Evolutionary conservation across 2,888 invertebrate genomes (phyloP), one percentile per base, ranked within the genome.

Genomic region (Philaethria dido): DNA sequence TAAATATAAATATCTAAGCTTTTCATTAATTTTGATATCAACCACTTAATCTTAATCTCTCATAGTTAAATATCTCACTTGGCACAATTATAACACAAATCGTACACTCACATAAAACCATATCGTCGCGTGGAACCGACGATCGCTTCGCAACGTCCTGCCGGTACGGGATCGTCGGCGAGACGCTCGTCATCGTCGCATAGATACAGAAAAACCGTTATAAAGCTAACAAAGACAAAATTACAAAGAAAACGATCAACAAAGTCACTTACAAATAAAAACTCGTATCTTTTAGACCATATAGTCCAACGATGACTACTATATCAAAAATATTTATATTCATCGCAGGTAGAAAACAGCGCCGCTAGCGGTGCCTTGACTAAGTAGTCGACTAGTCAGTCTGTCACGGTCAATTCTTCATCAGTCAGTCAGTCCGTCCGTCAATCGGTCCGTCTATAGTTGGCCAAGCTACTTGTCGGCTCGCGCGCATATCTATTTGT

Each of bases 261-360:
- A 90, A 89, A 88, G 87, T 86, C 87, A 88, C 90, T 90, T 91
- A 92, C 85, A 89, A 90, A 91, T 91, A 86, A 89, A 88, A 88
- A 87, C 82, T 87, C 86, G 83, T 87, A 86, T 85, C 85, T 86
- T 88, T 86, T 83, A 80, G 62, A 84, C 81, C 87, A 86, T 85
- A 86, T 82, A 85, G 80, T 84, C 86, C 89, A 89, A 89, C 88
- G 87, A 88, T 86, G 86, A 87, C 87, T 86, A 86, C 82, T 83
- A 84, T 87, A 88, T 89, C 88, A 88, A 90, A 71, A 73, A 73
- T 73, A 74, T 70, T 64, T 64, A 66, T 67, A 66, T 66, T 64
- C 64, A 66, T 69, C 71, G 68, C 64, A 65, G 64, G 57, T 66
- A 50, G 48, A n/a, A 62, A 55, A 59, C 66, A 48, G 48, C 61